These are phyloP conservation scores for Fringilla coelebs DNA, from an alignment of 2,797 vertebrate species.

Conservation along the genomic window DNA sequence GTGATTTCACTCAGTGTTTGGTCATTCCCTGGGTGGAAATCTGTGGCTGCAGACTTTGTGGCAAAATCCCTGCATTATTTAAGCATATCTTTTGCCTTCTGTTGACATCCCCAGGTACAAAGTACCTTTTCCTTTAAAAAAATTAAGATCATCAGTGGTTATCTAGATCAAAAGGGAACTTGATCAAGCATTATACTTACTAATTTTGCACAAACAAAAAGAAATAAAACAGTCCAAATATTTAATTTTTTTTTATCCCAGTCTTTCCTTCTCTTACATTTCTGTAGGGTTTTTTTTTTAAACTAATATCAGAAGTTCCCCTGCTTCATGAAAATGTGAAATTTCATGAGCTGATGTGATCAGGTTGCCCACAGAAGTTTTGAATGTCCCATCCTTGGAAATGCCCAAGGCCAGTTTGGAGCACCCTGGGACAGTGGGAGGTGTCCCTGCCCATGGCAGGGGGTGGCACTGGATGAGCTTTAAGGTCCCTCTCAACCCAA, in stretches of 20 bases:
- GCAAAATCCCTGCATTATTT: conserved; percentile 26
- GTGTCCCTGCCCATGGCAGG: neutral
- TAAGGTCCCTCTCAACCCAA: neutral
- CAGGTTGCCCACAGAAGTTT: neutral
- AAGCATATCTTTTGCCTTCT: conserved; percentile 33
- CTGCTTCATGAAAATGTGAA: neutral
- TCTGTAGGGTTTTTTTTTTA: neutral
- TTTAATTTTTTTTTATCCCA: neutral
- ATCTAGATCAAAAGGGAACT: conserved; percentile 24
- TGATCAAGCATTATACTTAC: neutral
- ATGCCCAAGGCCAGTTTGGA: neutral
- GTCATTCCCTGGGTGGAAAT: neutral
- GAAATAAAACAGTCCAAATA: neutral
- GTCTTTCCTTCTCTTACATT: neutral
- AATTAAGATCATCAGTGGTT: conserved; percentile 24
- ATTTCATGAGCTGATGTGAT: neutral
- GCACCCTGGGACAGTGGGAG: neutral
- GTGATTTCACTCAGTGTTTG: neutral
- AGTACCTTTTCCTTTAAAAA: conserved; percentile 5
- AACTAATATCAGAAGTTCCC: neutral
- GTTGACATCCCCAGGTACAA: neutral
- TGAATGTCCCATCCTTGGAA: neutral
- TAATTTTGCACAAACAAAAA: neutral
- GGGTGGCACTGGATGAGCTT: rapidly evolving
- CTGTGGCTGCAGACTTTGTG: neutral